Conservation (phyloP, 2,888 invertebrate genomes). For the Andrena praecox region DNA sequence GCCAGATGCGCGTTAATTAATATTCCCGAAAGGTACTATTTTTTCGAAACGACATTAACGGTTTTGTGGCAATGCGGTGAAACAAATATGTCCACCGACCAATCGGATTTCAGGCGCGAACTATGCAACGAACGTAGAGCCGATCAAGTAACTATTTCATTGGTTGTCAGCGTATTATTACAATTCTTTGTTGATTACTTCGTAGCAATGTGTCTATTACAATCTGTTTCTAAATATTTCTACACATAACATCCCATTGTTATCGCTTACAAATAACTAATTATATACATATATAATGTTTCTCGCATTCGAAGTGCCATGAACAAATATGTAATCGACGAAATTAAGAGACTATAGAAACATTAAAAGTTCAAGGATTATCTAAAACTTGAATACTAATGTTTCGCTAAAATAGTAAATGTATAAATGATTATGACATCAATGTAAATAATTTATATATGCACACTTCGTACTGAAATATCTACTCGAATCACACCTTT, state of each 20-base stretch:
- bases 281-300: not conserved
- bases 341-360: not conserved
- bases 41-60: slow-evolving; percentile 50
- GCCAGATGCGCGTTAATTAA: slow-evolving; percentile 32
- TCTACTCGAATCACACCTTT: too few species aligned
- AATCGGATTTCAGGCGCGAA: slow-evolving; percentile 46
- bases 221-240: not conserved
- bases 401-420: too few species aligned
- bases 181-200: not conserved
- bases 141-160: slow-evolving; percentile 10
- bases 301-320: not conserved
- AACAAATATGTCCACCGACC: slow-evolving; percentile 44
- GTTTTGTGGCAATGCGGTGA: slow-evolving; percentile 47
- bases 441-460: too few species aligned
- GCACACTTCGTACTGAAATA: too few species aligned
- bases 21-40: slow-evolving; percentile 41
- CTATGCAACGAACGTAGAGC: slow-evolving; percentile 31
- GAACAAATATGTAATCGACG: not conserved
- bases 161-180: slow-evolving; percentile 1
- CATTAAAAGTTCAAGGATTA: not conserved
- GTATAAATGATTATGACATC: not conserved
- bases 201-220: too few species aligned
- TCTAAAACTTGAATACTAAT: not conserved
- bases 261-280: not conserved
- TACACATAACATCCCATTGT: not conserved